Conservation (phyloP, 30 jellyfish, hydroid and myxozoan species). For the Hydra vulgaris region DNA sequence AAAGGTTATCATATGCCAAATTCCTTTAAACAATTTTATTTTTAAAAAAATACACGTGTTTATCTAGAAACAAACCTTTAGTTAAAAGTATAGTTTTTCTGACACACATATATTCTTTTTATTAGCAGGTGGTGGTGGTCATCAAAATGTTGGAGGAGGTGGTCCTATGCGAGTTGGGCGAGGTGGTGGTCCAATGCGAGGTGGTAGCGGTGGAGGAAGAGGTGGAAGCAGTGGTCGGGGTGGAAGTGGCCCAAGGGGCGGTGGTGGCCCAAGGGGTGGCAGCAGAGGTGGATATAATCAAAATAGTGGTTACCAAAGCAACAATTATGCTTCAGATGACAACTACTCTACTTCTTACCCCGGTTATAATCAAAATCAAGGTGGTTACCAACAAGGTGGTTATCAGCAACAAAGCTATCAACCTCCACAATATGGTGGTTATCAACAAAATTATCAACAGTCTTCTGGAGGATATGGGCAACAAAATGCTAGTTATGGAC, state of each 20-base stretch:
- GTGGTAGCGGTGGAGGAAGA: slow-evolving; percentile 46
- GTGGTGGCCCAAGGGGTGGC: slow-evolving; percentile 77
- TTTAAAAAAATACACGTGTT: no score
- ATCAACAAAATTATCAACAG: background rate
- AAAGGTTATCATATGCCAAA: no score
- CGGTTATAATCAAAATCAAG: background rate
- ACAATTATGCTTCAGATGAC: background rate
- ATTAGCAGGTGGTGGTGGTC: background rate
- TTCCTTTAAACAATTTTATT: no score
- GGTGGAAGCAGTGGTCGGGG: slow-evolving; percentile 20
- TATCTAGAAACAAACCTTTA: no score
- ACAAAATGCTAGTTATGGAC: background rate
- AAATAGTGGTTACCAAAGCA: background rate
- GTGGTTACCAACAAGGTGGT: background rate
- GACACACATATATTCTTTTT: no score
- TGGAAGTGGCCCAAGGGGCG: slow-evolving; percentile 63
- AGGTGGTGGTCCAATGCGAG: no score
- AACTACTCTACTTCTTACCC: slow-evolving; percentile 17
- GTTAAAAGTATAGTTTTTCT: no score
- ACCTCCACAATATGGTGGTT: slow-evolving; percentile 4
- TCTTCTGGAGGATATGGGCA: slow-evolving; percentile 11
- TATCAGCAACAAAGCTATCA: slow-evolving; percentile 1
- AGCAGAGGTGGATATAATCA: slow-evolving; percentile 38
- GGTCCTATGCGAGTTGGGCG: no score
- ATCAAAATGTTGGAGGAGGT: slow-evolving; percentile 19